phyloP scores from a whole-genome alignment of 2,888 invertebrate species.

The Formica aserva region DNA sequence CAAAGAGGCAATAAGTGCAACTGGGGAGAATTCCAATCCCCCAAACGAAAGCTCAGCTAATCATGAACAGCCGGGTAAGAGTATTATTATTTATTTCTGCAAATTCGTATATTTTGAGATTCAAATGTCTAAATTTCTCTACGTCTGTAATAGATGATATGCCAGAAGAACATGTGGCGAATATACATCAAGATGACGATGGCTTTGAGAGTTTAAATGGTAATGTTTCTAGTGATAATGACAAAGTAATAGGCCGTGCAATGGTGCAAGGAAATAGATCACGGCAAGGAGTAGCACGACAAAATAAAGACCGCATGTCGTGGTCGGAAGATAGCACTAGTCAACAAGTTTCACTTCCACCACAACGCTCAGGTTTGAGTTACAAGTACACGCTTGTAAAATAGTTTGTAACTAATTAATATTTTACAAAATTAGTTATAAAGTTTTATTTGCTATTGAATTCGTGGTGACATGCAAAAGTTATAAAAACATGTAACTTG shows the following conservation, averaged over 20 bases:
- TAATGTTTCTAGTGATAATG: conserved; percentile 91
- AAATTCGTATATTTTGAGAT: conserved; percentile 13
- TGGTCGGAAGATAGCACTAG: conserved; percentile 54
- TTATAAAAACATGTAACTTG: neutral
- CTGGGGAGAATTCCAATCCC: conserved; percentile 57
- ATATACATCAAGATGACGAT: conserved; percentile 89
- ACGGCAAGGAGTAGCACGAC: conserved; percentile 37
- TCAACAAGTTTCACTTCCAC: conserved; percentile 50
- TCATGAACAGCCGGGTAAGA: conserved; percentile 62
- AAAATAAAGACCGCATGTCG: conserved; percentile 55
- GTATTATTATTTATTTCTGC: neutral
- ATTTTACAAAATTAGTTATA: conserved; percentile 8
- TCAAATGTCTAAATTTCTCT: conserved; percentile 9
- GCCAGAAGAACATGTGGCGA: conserved; percentile 73
- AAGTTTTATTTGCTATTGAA: neutral
- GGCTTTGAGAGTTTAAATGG: conserved; percentile 95
- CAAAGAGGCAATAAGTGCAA: conserved; percentile 60
- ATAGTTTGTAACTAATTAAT: neutral
- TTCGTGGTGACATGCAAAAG: neutral
- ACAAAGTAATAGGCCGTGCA: conserved; percentile 71
- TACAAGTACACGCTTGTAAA: conserved; percentile 43
- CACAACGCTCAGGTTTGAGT: conserved; percentile 71
- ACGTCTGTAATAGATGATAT: conserved; percentile 64
- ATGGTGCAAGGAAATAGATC: conserved; percentile 46
- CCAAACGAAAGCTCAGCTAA: conserved; percentile 64